A percentile compares a stretch with the other conserved stretches of the same genome.
These are phyloP conservation scores for Coecobrya sp. DNA, from an alignment of 2,888 invertebrate species.

Conservation along the genomic window DNA sequence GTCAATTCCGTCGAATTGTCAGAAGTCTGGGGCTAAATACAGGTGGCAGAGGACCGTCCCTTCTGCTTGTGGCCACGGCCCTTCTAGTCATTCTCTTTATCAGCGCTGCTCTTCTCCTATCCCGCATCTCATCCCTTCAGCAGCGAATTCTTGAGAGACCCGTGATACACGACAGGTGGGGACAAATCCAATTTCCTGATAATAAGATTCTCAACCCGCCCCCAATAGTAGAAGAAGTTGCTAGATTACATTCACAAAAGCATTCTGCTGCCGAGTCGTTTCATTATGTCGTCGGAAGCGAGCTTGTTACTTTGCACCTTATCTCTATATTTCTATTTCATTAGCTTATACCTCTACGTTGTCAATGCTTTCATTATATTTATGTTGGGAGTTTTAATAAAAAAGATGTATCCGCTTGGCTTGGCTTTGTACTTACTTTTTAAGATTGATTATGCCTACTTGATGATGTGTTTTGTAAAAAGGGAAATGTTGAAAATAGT, in stretches of 20 bases:
- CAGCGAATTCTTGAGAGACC: conserved; percentile 85
- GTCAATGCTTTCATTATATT: not conserved
- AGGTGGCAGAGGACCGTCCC: conserved; percentile 86
- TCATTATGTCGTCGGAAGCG: not conserved
- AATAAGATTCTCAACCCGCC: not conserved
- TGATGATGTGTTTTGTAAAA: conserved; percentile 4
- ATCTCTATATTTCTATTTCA: not conserved
- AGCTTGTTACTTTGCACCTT: conserved; percentile 12
- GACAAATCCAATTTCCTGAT: not conserved
- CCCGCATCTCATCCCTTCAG: conserved; percentile 89
- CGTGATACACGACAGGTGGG: conserved; percentile 80
- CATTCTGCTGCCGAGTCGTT: conserved; percentile 5
- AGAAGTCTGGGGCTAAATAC: conserved; percentile 20
- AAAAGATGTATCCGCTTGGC: not conserved
- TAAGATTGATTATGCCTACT: not conserved
- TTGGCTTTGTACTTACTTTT: not conserved
- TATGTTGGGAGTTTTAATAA: not conserved
- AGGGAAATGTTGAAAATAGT: not conserved
- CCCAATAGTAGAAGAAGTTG: not conserved
- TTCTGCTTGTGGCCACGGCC: conserved; percentile 89
- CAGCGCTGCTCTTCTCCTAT: conserved; percentile 90
- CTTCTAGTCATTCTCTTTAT: conserved; percentile 89
- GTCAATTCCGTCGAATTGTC: conserved; percentile 48
- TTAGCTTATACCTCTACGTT: not conserved
- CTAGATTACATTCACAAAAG: not conserved